Evolutionary conservation across 2,888 invertebrate genomes (phyloP).

Genomic region (Entomobrya proxima): DNA sequence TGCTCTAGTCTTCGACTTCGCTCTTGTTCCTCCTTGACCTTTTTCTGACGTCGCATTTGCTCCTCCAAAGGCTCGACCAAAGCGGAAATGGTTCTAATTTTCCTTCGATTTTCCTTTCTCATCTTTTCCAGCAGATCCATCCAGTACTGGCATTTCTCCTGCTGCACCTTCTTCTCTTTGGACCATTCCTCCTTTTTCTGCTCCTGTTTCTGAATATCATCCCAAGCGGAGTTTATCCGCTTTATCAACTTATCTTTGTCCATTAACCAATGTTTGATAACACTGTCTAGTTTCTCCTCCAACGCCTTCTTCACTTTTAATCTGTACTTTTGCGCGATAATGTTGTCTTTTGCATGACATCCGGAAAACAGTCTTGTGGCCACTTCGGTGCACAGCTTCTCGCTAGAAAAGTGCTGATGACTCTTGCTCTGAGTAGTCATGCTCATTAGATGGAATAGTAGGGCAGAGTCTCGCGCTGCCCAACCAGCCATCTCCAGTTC

Average conservation of each 20-base stretch:
- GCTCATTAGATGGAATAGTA: slow-evolving; percentile 62
- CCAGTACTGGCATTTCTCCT: slow-evolving; percentile 71
- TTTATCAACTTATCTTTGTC: slow-evolving; percentile 71
- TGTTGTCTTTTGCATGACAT: slow-evolving; percentile 55
- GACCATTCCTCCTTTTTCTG: slow-evolving; percentile 47
- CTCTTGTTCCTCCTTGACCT: slow-evolving; percentile 43
- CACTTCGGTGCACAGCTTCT: slow-evolving; percentile 62
- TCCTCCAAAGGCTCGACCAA: slow-evolving; percentile 68
- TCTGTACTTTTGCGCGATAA: slow-evolving; percentile 70
- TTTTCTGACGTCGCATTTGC: slow-evolving; percentile 38
- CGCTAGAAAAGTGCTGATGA: slow-evolving; percentile 27
- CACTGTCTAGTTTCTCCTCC: slow-evolving; percentile 69
- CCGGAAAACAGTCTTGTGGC: slow-evolving; percentile 66
- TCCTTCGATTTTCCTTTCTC: slow-evolving; percentile 63
- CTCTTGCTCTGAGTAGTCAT: slow-evolving; percentile 19
- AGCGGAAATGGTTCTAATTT: slow-evolving; percentile 57
- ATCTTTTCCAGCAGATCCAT: slow-evolving; percentile 62
- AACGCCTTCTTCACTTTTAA: slow-evolving; percentile 70
- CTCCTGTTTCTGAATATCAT: slow-evolving; percentile 59
- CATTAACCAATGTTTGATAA: slow-evolving; percentile 71
- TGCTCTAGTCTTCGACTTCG: slow-evolving; percentile 33
- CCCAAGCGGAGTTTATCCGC: slow-evolving; percentile 70
- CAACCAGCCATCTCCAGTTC: slow-evolving; percentile 50
- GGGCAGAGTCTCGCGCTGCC: slow-evolving; percentile 55
- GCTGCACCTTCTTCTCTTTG: slow-evolving; percentile 63